These are phyloP conservation scores for Subacronicta megacephala DNA, from an alignment of 2,888 invertebrate species.

Conservation along the genomic window DNA sequence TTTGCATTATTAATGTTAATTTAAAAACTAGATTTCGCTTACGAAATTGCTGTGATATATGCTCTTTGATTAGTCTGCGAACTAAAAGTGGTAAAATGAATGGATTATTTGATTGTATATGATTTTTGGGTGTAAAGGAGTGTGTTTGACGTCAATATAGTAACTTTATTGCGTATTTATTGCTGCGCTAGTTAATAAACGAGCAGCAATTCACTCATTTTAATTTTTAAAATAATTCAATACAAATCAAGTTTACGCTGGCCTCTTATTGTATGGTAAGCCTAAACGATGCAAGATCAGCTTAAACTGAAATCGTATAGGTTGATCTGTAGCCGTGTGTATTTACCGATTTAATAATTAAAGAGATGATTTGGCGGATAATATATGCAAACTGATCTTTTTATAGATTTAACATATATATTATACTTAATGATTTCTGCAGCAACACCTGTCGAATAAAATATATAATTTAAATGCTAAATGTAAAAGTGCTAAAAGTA, in stretches of 20 bases:
- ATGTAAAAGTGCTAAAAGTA: slow-evolving; percentile 20
- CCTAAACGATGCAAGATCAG: too few species aligned
- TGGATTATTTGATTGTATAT: slow-evolving; percentile 20
- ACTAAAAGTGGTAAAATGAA: slow-evolving; percentile 12
- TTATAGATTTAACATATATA: slow-evolving; percentile 26
- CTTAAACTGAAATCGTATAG: too few species aligned
- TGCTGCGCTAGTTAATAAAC: background rate
- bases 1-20: slow-evolving; percentile 38
- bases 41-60: slow-evolving; percentile 50
- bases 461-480: slow-evolving; percentile 35
- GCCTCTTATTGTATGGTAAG: too few species aligned
- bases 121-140: slow-evolving; percentile 2
- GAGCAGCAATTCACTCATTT: too few species aligned
- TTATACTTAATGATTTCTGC: slow-evolving; percentile 26
- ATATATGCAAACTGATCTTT: slow-evolving; percentile 9
- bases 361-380: slow-evolving; percentile 29
- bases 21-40: slow-evolving; percentile 49
- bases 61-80: slow-evolving; percentile 40
- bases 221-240: too few species aligned
- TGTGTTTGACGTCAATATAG: too few species aligned
- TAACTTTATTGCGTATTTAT: background rate
- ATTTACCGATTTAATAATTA: slow-evolving; percentile 32
- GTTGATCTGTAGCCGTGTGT: background rate
- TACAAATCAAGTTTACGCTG: too few species aligned
- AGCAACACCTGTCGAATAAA: slow-evolving; percentile 29